Evolutionary conservation across 2,113 vertebrate genomes (phyloP), one percentile per base, ranked within the genome.

Genomic region (Typhlomys cinereus): DNA sequence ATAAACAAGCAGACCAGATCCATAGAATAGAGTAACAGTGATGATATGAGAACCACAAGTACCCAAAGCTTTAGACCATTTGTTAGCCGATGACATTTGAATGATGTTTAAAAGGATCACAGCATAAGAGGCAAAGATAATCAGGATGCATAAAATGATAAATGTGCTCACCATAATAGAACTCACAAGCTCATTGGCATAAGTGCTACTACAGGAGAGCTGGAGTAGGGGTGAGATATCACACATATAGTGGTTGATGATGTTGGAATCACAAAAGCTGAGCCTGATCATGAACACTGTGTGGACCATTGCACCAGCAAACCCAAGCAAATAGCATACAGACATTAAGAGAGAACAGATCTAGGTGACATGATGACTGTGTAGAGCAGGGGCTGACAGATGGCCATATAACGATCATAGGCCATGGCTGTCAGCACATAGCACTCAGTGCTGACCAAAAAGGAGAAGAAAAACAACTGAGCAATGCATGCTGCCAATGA

Each of bases 161-260:
- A 86, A n/a, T 50, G 78, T 71, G 7, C 88, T 52, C 25, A 89
- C 85, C 23, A 93, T 36, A 7, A 96, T 4, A 52, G 91, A 94
- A 59, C 18, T 78, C 10, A 95, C 34, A 7, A 79, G 31, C 31
- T 94, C 91, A 54, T 94, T 94, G 7, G 57, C 13, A 25, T 71
- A 74, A 1, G 85, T 96, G 31, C 79, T 85, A 23, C 78, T 85
- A 21, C 91, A 94, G 71, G 92, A 94, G 17, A 97, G 96, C 34
- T 95, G 87, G n/a, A 97, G 86, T 34, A 97, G 87, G 0, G 94
- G 95, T 46, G 96, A 89, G 0, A 96, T 96, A 48, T 98, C 97
- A 61, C 96, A 97, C 62, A 94, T 83, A 18, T 94, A 97, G n/a
- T 95, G 90, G 41, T 95, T 74, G 23, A 95, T 81, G 41, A 88